phyloP scores from a whole-genome alignment of 2,797 vertebrate species.

The Falco concolor region DNA sequence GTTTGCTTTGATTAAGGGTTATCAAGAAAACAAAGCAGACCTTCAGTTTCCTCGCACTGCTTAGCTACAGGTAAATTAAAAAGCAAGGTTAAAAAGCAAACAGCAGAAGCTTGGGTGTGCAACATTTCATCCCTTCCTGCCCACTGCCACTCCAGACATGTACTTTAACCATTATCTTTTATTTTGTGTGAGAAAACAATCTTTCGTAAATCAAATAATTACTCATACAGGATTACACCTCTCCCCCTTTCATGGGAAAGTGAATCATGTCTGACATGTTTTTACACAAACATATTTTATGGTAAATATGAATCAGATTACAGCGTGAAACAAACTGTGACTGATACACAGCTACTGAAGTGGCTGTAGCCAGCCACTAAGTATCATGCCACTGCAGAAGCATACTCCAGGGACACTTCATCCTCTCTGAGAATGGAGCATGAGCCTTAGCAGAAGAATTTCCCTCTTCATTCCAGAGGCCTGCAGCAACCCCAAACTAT shows the following conservation, averaged over 20 bases:
- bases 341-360: not conserved
- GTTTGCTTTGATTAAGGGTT: not conserved
- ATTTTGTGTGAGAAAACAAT: not conserved
- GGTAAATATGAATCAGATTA: not conserved
- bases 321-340: not conserved
- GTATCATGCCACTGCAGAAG: not conserved
- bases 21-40: not conserved
- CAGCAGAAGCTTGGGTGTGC: not conserved
- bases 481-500: accelerated
- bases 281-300: not conserved
- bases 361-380: not conserved
- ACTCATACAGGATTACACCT: not conserved
- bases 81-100: not conserved
- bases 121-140: no score
- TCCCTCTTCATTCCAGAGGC: no score
- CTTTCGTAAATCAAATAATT: not conserved
- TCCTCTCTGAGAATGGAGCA: not conserved
- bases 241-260: not conserved
- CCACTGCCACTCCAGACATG: not conserved
- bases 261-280: not conserved
- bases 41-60: not conserved
- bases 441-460: not conserved
- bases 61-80: not conserved
- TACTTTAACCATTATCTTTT: not conserved
- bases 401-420: not conserved